Base-by-base conservation (phyloP, 2,113 vertebrate species). In the Thunnus thynnus region DNA sequence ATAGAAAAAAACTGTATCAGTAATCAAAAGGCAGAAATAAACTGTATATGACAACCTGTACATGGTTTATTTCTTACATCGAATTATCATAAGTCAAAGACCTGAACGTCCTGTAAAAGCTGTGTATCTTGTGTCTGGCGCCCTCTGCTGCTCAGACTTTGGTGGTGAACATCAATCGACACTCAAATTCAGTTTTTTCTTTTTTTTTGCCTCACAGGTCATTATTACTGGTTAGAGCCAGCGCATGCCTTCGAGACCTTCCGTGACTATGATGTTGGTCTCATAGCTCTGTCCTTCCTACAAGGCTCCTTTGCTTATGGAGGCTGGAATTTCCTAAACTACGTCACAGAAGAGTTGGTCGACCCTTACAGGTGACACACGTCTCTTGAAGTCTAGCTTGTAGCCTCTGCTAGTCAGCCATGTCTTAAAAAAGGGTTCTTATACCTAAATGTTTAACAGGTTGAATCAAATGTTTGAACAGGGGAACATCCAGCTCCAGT, bases 271-370 rank as follows among this genome's bases (percentile, higher is more conserved):
- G 80, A 95, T 14, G 90, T 96, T 1, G 95, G 96, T 5, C 91
- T 93, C 52, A 87, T 97, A 2, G 96, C 96, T 0, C 84, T 97
- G 75, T 93, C 96, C 47, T 96, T 97, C 83, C 93, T 97, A 54
- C 96, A 97, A 85, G 96, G 96, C 44, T 97, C 96, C 25, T 97
- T 97, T 36, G 96, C 96, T 46, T 96, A 97, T 0, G 95, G 94
- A 41, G 96, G 96, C 80, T 97, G 96, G 96, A 97, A 97, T 85
- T 97, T 96, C 73, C 95, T 97, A 66, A 97, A 97, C 93, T 97
- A 97, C 1, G 96, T 97, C 83, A 97, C 96, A 13, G 96, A 96
- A 79, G 96, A 97, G 78, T 88, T 97, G 75, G 95, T 96, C 13
- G 92, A 97, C 79, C 96, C 96, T 57, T 88, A 95, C 94, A 95